Evolutionary conservation across 2,113 vertebrate genomes (phyloP).

Genomic region (Sinocyclocheilus rhinocerous): DNA sequence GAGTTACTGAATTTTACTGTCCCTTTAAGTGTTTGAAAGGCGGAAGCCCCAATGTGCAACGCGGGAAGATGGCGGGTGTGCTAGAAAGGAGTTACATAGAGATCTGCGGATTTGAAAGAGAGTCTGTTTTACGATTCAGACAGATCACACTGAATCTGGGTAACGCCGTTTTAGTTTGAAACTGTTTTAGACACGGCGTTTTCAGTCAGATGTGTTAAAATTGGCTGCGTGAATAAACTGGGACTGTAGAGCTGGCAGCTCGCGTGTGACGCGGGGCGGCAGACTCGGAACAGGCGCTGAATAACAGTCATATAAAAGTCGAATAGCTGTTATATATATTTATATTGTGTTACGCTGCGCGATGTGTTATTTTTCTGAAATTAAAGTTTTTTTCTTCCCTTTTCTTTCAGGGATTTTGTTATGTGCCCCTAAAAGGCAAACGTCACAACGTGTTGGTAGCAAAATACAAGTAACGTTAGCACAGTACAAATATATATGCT

Average conservation of each 20-base stretch:
- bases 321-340: no score
- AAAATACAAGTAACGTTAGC: no score
- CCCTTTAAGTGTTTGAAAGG: constrained; percentile 30
- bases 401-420: no score
- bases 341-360: no score
- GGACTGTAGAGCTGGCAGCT: background rate
- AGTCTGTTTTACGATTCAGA: constrained; percentile 70
- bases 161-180: constrained; percentile 44
- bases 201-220: background rate
- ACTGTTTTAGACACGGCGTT: background rate
- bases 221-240: no score
- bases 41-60: constrained; percentile 23
- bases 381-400: no score
- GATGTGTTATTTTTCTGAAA: no score
- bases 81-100: constrained; percentile 84
- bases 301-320: no score
- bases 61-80: constrained; percentile 82
- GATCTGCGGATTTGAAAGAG: constrained; percentile 81
- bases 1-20: background rate
- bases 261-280: background rate
- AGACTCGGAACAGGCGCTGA: no score
- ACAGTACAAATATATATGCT: no score
- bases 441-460: no score
- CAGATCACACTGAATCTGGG: constrained; percentile 80
- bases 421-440: no score